Percentiles rank a stretch among this genome's conserved stretches.
Evolutionary conservation across 2,797 vertebrate species (phyloP).

Genomic region (Enteromius mattozi): DNA sequence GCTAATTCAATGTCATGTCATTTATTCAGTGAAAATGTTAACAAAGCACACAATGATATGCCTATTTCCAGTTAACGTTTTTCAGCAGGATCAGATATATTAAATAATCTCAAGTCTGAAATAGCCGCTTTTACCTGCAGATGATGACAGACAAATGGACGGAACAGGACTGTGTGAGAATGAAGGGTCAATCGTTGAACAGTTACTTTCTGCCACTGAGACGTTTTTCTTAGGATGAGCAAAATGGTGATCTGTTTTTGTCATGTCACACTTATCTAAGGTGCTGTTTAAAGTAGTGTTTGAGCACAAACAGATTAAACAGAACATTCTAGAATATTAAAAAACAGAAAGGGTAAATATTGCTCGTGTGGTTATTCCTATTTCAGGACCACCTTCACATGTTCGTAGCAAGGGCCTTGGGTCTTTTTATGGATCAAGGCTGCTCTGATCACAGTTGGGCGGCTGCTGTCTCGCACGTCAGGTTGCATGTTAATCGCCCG

Average conservation of each 20-base stretch:
- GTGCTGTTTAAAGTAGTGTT: constrained; percentile 38
- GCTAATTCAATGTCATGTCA: constrained; percentile 59
- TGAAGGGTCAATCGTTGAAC: background rate
- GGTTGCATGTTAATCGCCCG: background rate
- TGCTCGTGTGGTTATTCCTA: constrained; percentile 22
- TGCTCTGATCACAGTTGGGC: background rate
- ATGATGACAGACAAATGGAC: background rate
- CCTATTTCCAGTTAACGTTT: background rate
- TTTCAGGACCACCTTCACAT: constrained; percentile 22
- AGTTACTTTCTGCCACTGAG: background rate
- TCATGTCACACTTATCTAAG: constrained; percentile 32
- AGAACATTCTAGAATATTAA: constrained; percentile 42
- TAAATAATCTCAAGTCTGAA: background rate
- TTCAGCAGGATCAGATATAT: constrained; percentile 6
- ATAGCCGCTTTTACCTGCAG: background rate
- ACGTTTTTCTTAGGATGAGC: background rate
- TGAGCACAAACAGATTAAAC: constrained; percentile 34
- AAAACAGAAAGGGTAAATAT: constrained; percentile 52
- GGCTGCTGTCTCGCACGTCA: background rate
- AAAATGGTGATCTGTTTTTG: background rate
- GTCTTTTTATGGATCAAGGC: constrained; percentile 39
- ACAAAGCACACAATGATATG: constrained; percentile 9
- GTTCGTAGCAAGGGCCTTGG: background rate
- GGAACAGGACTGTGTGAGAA: constrained; percentile 4
- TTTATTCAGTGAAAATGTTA: constrained; percentile 61